Percentiles rank a stretch among this genome's conserved stretches.
Conservation (phyloP, 2,113 vertebrate species). For the Peromyscus maniculatus region DNA sequence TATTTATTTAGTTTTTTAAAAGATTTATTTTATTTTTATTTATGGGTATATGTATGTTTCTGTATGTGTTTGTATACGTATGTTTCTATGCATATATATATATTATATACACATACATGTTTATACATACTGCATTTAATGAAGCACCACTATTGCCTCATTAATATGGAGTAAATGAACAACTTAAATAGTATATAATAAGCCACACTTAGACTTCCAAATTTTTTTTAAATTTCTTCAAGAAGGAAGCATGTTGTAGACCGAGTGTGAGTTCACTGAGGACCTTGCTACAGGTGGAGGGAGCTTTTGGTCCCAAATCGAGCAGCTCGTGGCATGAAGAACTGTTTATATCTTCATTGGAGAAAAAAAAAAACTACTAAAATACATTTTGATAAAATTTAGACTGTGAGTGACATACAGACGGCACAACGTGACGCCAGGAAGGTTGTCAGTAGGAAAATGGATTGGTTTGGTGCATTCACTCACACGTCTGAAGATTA, state of each 20-base stretch:
- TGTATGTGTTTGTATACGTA: background rate
- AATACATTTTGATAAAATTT: background rate
- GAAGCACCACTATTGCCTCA: background rate
- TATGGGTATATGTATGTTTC: background rate
- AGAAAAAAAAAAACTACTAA: background rate
- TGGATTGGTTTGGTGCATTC: accelerated
- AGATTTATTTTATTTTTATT: background rate
- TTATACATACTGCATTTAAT: background rate
- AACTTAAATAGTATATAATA: background rate
- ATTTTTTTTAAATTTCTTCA: background rate
- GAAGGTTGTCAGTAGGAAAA: background rate
- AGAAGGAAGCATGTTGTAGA: background rate
- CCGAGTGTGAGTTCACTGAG: no score
- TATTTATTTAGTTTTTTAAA: background rate
- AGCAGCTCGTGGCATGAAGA: background rate
- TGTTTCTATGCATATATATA: background rate
- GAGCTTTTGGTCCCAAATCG: background rate
- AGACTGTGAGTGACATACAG: background rate
- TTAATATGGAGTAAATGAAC: background rate
- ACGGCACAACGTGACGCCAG: accelerated
- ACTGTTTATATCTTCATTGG: background rate
- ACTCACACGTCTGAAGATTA: background rate
- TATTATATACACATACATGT: background rate
- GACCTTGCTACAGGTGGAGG: background rate
- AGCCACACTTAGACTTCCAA: background rate